phyloP scores from a whole-genome alignment of 2,888 invertebrate species.

The Aspidiotus destructor region DNA sequence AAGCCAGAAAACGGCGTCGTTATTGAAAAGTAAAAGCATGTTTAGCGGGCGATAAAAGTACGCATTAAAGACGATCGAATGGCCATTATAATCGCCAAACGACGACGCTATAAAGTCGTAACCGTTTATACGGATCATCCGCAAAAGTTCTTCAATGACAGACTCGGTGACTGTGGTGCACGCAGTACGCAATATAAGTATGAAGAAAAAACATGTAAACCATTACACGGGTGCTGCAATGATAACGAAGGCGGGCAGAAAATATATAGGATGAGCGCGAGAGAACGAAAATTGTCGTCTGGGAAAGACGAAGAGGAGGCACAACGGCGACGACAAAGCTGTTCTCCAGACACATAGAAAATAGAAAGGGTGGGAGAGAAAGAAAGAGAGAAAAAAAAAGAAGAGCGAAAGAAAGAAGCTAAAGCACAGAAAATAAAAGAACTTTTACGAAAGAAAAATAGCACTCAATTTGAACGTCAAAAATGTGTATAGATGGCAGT shows the following conservation, averaged over 20 bases:
- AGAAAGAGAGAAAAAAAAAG: not conserved
- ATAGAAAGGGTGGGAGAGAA: not conserved
- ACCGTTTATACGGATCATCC: slow-evolving; percentile 31
- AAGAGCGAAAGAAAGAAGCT: not conserved
- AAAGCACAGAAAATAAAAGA: slow-evolving; percentile 9
- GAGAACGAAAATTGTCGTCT: not conserved
- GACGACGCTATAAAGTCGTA: slow-evolving; percentile 30
- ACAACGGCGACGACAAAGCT: not conserved
- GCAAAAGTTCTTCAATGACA: slow-evolving; percentile 21
- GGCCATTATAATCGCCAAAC: slow-evolving; percentile 24
- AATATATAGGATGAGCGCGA: not conserved
- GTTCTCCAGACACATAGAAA: not conserved
- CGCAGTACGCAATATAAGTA: not conserved
- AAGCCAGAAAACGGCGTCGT: slow-evolving; percentile 16
- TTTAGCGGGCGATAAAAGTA: slow-evolving; percentile 30
- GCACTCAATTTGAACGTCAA: slow-evolving; percentile 26
- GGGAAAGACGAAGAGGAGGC: not conserved
- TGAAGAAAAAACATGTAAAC: too few relatives aligned
- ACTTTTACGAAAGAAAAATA: slow-evolving; percentile 30
- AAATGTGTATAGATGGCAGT: slow-evolving; percentile 13
- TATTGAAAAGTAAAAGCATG: slow-evolving; percentile 30
- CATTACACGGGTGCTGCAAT: too few relatives aligned
- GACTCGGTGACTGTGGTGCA: not conserved
- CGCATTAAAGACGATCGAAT: slow-evolving; percentile 31
- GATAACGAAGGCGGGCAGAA: not conserved